phyloP scores from a whole-genome alignment of 2,113 vertebrate genomes.

The Oceanodroma tethys region DNA sequence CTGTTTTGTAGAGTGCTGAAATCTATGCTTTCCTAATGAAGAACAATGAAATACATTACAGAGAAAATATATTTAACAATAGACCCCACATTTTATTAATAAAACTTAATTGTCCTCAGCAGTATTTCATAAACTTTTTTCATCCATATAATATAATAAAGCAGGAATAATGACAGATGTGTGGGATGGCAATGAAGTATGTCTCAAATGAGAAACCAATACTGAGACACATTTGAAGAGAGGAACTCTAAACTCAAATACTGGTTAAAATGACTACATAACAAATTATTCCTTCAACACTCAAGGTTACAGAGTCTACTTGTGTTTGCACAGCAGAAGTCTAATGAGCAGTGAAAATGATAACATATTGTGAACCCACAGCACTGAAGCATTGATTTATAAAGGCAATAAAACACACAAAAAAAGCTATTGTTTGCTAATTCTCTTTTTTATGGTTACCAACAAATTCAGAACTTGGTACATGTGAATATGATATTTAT shows the following conservation, averaged over 20 bases:
- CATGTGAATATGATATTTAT: not conserved
- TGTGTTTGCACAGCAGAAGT: not conserved
- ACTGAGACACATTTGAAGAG: not conserved
- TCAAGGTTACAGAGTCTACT: not conserved
- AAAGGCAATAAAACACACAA: not conserved
- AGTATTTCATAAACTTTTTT: not conserved
- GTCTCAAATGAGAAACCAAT: not conserved
- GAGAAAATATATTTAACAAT: not conserved
- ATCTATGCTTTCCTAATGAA: not conserved
- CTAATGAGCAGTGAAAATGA: constrained; percentile 11
- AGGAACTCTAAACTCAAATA: not conserved
- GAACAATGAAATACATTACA: not conserved
- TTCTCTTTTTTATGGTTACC: not conserved
- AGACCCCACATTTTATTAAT: not conserved
- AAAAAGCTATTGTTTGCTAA: not conserved
- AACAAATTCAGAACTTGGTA: not conserved
- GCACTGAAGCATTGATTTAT: not conserved
- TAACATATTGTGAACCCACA: not conserved
- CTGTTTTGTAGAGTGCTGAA: not conserved
- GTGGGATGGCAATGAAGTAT: not conserved
- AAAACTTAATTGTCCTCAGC: not conserved
- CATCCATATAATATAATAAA: not conserved
- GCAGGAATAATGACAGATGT: not conserved
- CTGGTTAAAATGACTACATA: not conserved
- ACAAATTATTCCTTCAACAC: not conserved